Conservation (phyloP, 2,113 vertebrate species). For the Strix uralensis region DNA sequence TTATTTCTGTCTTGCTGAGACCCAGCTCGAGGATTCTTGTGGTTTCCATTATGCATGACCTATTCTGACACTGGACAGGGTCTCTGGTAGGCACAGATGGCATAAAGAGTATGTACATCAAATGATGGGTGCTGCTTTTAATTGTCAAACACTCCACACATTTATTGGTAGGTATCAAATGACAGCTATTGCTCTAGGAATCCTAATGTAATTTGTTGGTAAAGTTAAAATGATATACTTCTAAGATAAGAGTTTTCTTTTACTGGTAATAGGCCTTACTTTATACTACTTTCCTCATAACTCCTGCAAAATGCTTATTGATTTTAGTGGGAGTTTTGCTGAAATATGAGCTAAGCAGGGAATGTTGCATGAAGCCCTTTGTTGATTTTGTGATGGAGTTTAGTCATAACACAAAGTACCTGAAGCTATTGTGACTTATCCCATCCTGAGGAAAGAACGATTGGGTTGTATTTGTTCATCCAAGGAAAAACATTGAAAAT, state of each 20-base stretch:
- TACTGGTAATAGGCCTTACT: neutral
- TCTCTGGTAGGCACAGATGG: too few relatives aligned
- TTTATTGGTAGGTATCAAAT: neutral
- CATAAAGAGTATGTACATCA: rapidly evolving
- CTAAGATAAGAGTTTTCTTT: neutral
- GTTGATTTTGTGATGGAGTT: neutral
- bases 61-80: rapidly evolving
- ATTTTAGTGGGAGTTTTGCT: neutral
- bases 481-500: neutral
- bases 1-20: neutral
- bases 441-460: neutral
- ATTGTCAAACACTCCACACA: rapidly evolving
- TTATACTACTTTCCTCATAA: neutral
- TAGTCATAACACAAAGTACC: neutral
- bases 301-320: neutral
- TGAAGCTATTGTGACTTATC: neutral
- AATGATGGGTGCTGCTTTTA: neutral
- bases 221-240: neutral
- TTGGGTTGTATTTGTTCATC: neutral
- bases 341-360: neutral
- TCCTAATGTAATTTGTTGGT: neutral
- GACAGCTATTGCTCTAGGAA: neutral
- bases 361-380: neutral
- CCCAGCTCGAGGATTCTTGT: neutral
- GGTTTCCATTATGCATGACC: neutral